Conservation (phyloP, 2,113 vertebrate species). For the Notothenia coriiceps region DNA sequence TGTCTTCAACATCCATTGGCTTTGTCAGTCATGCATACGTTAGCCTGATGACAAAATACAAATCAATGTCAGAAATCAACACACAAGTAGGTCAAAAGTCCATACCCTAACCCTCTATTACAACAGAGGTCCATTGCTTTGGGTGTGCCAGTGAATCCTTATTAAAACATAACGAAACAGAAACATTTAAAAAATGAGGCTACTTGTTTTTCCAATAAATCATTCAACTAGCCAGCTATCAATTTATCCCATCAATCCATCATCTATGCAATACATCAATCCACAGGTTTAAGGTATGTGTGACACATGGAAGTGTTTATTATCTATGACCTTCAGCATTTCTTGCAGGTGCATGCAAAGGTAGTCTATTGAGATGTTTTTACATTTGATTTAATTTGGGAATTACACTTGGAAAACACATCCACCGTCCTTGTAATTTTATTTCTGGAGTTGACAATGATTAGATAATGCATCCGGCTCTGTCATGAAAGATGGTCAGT, state of each 20-base stretch:
- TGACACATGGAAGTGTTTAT: neutral
- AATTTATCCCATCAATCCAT: constrained; percentile 8
- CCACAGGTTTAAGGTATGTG: neutral
- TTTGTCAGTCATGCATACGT: constrained; percentile 1
- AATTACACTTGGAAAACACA: constrained; percentile 54
- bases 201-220: constrained; percentile 28
- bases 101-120: neutral
- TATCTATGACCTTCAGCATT: constrained; percentile 5
- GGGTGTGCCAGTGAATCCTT: neutral
- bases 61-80: too few species aligned
- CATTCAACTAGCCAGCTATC: neutral
- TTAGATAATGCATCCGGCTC: constrained; percentile 57
- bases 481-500: constrained; percentile 46
- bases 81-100: neutral
- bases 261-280: constrained; percentile 40
- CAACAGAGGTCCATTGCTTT: constrained; percentile 33
- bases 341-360: constrained; percentile 47
- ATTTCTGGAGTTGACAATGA: constrained; percentile 33
- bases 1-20: constrained; percentile 9
- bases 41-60: neutral
- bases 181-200: constrained; percentile 19
- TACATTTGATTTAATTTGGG: constrained; percentile 41
- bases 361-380: neutral
- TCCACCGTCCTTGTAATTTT: constrained; percentile 60
- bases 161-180: constrained; percentile 1